phyloP scores from a whole-genome alignment of 2,113 vertebrate species.

The Coptodon rendalli region DNA sequence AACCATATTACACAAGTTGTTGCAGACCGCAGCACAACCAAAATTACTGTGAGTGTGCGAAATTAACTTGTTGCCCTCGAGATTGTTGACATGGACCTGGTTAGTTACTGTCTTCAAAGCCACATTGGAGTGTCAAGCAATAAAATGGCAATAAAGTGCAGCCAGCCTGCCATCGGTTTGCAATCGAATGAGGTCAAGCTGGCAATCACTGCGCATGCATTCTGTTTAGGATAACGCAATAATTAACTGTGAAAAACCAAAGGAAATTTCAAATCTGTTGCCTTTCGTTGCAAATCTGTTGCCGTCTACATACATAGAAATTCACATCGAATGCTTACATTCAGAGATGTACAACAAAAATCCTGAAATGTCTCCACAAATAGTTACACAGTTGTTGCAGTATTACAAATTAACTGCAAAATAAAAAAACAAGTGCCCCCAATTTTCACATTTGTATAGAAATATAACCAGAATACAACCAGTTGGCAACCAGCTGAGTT shows the following conservation, averaged over 20 bases:
- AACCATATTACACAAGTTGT: neutral
- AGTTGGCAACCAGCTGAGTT: neutral
- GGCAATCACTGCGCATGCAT: neutral
- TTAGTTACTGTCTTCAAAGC: neutral
- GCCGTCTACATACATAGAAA: neutral
- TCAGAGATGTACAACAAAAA: neutral
- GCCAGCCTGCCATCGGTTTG: neutral
- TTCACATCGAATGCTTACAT: neutral
- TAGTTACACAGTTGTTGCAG: neutral
- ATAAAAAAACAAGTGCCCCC: fast-evolving
- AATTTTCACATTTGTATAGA: neutral
- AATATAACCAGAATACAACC: neutral
- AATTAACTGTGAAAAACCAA: neutral
- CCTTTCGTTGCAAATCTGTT: fast-evolving
- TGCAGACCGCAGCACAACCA: neutral
- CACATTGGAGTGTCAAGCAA: neutral
- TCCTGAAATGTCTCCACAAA: neutral
- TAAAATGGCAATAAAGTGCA: no score
- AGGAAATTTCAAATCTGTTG: neutral
- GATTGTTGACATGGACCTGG: neutral
- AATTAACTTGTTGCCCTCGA: neutral
- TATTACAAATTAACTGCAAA: neutral
- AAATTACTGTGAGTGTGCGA: fast-evolving
- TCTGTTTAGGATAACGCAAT: neutral
- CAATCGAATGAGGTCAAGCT: neutral